Conservation (phyloP, 2,888 invertebrate genomes). For the Drosophila ochracea region DNA sequence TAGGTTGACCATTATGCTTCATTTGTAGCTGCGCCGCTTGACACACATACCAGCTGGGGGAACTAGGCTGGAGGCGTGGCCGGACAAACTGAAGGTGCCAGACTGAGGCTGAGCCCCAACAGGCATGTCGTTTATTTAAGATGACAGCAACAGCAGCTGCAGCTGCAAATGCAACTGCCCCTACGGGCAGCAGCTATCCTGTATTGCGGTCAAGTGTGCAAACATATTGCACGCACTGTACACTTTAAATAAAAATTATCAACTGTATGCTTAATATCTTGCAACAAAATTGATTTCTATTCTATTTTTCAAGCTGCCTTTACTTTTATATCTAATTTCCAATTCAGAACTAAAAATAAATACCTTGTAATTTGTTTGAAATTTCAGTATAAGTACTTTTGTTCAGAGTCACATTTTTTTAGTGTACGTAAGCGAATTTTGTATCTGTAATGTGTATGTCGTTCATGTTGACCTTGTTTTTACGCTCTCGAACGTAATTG, state of each 20-base stretch:
- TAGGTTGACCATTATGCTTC: constrained; percentile 72
- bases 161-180: constrained; percentile 23
- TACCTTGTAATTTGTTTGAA: not conserved
- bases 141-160: constrained; percentile 65
- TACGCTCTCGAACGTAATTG: constrained; percentile 68
- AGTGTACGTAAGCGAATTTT: constrained; percentile 29
- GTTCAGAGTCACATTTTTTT: not conserved
- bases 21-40: constrained; percentile 68
- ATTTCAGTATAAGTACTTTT: not conserved
- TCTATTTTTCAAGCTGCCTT: not conserved
- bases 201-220: constrained; percentile 67
- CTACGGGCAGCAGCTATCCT: constrained; percentile 31
- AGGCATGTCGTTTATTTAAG: constrained; percentile 76
- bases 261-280: no score
- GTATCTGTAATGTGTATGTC: constrained; percentile 10
- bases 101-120: constrained; percentile 56
- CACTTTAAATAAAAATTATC: not conserved
- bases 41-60: constrained; percentile 45
- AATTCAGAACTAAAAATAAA: not conserved
- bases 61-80: not conserved
- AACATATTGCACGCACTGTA: constrained; percentile 65
- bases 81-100: constrained; percentile 17
- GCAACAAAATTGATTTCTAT: not conserved
- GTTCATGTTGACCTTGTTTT: constrained; percentile 54
- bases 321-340: not conserved